Evolutionary conservation across 1,140 invertebrate genomes (phyloP), one percentile per base, ranked within the genome.

Genomic region (Ceratosolen solmsi): DNA sequence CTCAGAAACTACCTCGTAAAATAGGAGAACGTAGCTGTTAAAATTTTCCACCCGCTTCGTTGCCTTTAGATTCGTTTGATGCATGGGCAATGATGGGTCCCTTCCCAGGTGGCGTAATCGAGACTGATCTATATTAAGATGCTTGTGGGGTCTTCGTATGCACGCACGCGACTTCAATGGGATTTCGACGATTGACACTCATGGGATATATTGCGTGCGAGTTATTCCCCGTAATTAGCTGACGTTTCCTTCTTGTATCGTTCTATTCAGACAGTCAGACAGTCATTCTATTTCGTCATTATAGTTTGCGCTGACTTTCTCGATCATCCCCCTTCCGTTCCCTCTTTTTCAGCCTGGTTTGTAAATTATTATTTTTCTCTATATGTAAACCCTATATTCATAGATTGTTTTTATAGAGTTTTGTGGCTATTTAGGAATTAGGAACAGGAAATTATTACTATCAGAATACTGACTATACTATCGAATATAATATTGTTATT

Each of bases 1-100:
- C 25, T 36, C 17, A 41, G 65, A 25, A 80, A 80, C 56, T 77
- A 58, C 56, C 74, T 82, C 83, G 74, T 81, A 84, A 84, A 84
- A 82, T 71, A 60, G 58, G 60, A 46, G 51, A 73, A 58, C 74
- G 75, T 33, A 68, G 79, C 73, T 80, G 56, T 54, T 58, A 79
- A 60, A 81, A 49, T 56, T 83, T 72, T 79, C 68, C 17, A 36
- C 30, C 15, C 20, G 27, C 33, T 68, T n/a, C 27, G 4, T 3
- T 54, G 1, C 7, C 0, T 25, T 17, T 49, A 33, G 33, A 25
- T 60, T n/a, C 9, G 30, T 68, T 8, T 25, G 33, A 68, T 56
- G 71, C 46, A 36, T 33, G 54, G 20, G 22, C 20, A 22, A 27
- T 15, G 41, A 63, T 63, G n/a, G 13, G n/a, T 63, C 60, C 27